Percentiles rank a stretch among this genome's conserved stretches.
phyloP scores from a whole-genome alignment of 1,140 invertebrate species.

The Drosophila sucinea region DNA sequence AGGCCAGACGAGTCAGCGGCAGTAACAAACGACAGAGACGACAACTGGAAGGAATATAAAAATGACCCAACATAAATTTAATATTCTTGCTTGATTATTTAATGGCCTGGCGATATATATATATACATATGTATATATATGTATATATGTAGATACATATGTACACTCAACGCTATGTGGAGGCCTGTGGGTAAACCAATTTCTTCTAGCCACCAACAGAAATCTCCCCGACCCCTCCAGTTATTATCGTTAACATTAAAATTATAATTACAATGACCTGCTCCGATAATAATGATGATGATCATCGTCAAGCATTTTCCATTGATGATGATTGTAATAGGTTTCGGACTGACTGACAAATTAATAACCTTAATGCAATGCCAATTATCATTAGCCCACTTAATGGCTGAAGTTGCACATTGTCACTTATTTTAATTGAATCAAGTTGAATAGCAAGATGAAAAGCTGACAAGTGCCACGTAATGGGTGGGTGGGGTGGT shows the following conservation, averaged over 20 bases:
- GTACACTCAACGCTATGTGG: neutral
- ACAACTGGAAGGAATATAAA: constrained; percentile 54
- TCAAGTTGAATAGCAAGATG: constrained; percentile 38
- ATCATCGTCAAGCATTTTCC: constrained; percentile 50
- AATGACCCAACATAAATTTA: constrained; percentile 82
- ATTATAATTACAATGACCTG: constrained; percentile 59
- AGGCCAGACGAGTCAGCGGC: neutral
- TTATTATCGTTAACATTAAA: constrained; percentile 32
- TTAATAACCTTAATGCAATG: constrained; percentile 78
- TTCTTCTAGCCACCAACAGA: constrained; percentile 3
- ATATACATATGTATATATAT: neutral
- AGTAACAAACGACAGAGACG: neutral
- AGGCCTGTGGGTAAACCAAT: constrained; percentile 13
- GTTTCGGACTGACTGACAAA: constrained; percentile 44
- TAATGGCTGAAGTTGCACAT: constrained; percentile 38
- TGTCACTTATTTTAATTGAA: constrained; percentile 79
- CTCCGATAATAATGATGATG: neutral
- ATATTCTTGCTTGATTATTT: constrained; percentile 82
- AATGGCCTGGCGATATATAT: constrained; percentile 49
- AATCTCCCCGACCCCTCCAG: neutral
- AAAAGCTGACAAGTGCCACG: neutral
- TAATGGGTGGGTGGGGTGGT: neutral
- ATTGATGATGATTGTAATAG: constrained; percentile 51
- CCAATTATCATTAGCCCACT: constrained; percentile 75
- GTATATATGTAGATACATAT: neutral